Evolutionary conservation across 2,888 invertebrate species (phyloP).

Genomic region (Sphaerophoria taeniata): DNA sequence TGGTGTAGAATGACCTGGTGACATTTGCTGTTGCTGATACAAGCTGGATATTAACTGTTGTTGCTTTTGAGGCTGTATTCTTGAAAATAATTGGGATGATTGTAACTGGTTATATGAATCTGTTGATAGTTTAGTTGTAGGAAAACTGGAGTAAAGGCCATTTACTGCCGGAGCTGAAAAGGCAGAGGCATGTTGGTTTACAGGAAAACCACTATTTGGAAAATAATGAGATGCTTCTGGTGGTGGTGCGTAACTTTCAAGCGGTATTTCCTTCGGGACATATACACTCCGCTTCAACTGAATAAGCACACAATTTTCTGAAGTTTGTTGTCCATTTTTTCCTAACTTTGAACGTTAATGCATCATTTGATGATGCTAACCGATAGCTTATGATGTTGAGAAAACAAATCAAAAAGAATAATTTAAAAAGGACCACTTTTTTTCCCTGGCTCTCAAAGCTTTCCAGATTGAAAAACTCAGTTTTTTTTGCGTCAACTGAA

Average conservation of each 20-base stretch:
- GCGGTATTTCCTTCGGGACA: constrained; percentile 81
- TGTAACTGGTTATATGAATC: constrained; percentile 73
- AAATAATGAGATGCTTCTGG: constrained; percentile 79
- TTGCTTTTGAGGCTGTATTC: constrained; percentile 81
- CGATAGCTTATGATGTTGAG: too few species aligned
- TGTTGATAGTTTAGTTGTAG: constrained; percentile 70
- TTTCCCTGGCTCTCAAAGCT: too few species aligned
- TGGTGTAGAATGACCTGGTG: constrained; percentile 70
- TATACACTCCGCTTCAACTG: too few species aligned
- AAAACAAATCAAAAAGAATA: too few species aligned
- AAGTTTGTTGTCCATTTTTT: too few species aligned
- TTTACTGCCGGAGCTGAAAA: constrained; percentile 33
- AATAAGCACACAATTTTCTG: too few species aligned
- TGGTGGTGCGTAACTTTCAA: constrained; percentile 81
- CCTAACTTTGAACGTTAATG: too few species aligned
- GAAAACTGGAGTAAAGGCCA: constrained; percentile 44
- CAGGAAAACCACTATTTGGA: constrained; percentile 80
- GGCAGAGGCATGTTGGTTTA: constrained; percentile 42
- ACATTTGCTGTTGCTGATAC: constrained; percentile 76
- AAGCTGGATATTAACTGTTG: too few species aligned
- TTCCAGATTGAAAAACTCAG: too few species aligned
- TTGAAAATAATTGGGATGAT: constrained; percentile 83
- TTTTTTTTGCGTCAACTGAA: too few species aligned
- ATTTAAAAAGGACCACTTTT: too few species aligned
- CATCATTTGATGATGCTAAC: too few species aligned